These are phyloP conservation scores for Natrix natrix DNA, from an alignment of 2,797 vertebrate genomes.

Conservation along the genomic window DNA sequence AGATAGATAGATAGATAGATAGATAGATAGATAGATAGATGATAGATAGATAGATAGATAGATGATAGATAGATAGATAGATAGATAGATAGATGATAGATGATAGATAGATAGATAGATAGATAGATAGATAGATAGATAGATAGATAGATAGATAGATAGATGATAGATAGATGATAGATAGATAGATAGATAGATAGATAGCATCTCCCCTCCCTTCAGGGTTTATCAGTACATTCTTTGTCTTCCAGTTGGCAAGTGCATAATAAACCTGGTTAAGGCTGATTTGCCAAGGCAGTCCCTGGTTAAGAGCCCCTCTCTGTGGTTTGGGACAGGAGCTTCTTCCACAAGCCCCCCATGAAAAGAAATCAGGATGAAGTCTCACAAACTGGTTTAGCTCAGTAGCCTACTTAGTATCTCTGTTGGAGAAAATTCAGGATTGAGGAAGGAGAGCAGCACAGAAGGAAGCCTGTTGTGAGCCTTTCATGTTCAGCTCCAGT, in stretches of 20 bases:
- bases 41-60: no score
- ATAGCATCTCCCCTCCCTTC: no score
- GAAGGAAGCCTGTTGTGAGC: background rate
- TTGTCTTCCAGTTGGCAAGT: no score
- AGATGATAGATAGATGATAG: no score
- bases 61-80: no score
- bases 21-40: background rate
- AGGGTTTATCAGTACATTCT: background rate
- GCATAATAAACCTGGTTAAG: background rate
- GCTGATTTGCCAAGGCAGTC: background rate
- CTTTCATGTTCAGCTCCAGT: background rate
- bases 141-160: no score
- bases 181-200: no score
- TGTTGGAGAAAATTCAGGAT: background rate
- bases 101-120: no score
- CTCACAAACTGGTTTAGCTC: background rate
- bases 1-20: no score
- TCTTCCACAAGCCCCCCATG: background rate
- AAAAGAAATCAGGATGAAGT: background rate
- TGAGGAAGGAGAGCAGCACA: background rate
- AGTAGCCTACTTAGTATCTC: background rate
- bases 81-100: no score
- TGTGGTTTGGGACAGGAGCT: background rate
- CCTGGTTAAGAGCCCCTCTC: background rate
- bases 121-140: no score